phyloP scores from a whole-genome alignment of 2,797 vertebrate genomes.

The Adelosebastes latens region DNA sequence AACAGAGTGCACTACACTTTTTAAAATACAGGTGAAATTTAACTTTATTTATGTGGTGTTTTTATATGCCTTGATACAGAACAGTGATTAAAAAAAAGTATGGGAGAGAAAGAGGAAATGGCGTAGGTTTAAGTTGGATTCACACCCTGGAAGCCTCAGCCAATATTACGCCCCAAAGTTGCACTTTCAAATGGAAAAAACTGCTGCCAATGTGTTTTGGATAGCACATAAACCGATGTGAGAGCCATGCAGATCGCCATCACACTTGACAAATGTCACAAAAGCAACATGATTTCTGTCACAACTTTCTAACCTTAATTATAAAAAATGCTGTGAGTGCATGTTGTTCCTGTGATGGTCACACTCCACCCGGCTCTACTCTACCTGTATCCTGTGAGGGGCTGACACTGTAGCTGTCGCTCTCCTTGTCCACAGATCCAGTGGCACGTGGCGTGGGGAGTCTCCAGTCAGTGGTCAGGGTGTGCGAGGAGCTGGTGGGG shows the following conservation, averaged over 20 bases:
- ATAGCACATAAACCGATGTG: background rate
- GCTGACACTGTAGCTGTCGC: conserved; percentile 99
- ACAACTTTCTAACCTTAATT: background rate
- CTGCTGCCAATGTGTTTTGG: conserved; percentile 1
- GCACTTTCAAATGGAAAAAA: conserved; percentile 17
- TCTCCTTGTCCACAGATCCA: conserved; percentile 98
- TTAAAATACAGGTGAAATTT: background rate
- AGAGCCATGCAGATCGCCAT: background rate
- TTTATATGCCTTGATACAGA: background rate
- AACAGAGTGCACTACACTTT: background rate
- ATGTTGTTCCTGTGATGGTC: background rate
- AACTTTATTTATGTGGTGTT: background rate
- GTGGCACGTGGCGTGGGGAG: conserved; percentile 93
- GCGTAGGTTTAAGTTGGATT: conserved; percentile 3
- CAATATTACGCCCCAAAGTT: background rate
- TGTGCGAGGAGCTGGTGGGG: conserved; percentile 96
- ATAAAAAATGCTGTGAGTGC: background rate
- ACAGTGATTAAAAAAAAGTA: background rate
- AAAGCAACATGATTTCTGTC: conserved; percentile 22
- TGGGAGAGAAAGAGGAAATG: background rate
- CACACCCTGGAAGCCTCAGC: background rate
- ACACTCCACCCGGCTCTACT: background rate
- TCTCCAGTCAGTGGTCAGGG: conserved; percentile 98
- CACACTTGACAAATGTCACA: conserved; percentile 5
- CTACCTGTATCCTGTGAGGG: conserved; percentile 98